These are phyloP conservation scores for Anhinga anhinga DNA, from an alignment of 2,113 vertebrate genomes.

Conservation along the genomic window DNA sequence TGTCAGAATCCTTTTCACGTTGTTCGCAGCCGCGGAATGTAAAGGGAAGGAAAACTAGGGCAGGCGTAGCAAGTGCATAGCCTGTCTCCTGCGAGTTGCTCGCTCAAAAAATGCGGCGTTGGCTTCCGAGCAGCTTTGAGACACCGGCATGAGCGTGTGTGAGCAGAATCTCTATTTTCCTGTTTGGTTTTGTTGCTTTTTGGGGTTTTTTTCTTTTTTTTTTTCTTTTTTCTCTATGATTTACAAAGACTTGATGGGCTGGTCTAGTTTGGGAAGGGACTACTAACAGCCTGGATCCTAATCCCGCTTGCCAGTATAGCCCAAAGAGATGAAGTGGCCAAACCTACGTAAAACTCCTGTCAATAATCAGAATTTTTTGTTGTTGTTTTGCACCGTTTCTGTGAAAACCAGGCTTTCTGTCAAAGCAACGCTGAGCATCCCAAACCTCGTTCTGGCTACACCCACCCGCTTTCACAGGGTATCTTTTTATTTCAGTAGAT, in stretches of 20 bases:
- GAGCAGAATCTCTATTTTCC: not conserved
- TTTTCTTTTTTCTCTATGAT: not conserved
- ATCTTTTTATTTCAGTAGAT: too few relatives aligned
- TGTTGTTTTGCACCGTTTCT: not conserved
- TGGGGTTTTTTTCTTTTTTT: too few relatives aligned
- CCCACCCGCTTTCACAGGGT: not conserved
- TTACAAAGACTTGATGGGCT: not conserved
- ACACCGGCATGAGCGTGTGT: not conserved
- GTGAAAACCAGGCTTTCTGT: not conserved
- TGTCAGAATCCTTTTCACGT: not conserved
- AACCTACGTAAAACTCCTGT: not conserved
- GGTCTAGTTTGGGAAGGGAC: not conserved
- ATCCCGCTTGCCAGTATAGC: not conserved
- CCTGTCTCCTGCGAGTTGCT: not conserved
- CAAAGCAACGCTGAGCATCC: not conserved
- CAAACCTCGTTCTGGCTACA: not conserved
- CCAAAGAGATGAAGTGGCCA: not conserved
- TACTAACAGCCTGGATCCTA: not conserved
- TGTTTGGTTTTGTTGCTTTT: too few relatives aligned
- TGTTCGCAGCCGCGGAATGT: accelerated
- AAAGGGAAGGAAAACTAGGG: not conserved
- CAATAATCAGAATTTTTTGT: not conserved
- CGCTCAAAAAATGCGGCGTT: not conserved
- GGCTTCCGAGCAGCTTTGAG: not conserved
- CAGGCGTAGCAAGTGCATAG: not conserved